phyloP scores from a whole-genome alignment of 2,888 invertebrate species.

The Apodemia duryi region DNA sequence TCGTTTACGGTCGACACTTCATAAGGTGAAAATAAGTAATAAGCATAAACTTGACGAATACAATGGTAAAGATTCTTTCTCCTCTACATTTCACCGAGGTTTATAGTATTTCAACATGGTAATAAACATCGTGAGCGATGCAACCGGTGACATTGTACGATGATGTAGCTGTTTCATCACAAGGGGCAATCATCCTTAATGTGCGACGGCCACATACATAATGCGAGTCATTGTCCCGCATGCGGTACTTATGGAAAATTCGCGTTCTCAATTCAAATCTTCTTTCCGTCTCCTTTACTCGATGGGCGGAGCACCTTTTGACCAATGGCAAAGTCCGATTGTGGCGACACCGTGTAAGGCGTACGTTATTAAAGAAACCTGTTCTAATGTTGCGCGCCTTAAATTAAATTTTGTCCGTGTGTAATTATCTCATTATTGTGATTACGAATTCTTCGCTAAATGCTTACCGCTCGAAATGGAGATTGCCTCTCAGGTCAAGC shows the following conservation, averaged over 20 bases:
- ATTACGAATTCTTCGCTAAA: conserved; percentile 77
- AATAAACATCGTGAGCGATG: conserved; percentile 65
- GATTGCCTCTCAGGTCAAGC: conserved; percentile 57
- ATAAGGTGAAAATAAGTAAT: conserved; percentile 74
- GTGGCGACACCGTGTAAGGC: conserved; percentile 78
- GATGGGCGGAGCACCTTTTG: conserved; percentile 75
- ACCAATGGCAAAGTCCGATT: conserved; percentile 75
- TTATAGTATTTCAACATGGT: conserved; percentile 72
- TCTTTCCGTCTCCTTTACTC: conserved; percentile 74
- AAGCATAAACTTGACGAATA: conserved; percentile 68
- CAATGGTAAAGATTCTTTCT: conserved; percentile 71
- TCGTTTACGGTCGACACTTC: conserved; percentile 48
- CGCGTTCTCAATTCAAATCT: conserved; percentile 80
- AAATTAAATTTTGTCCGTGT: conserved; percentile 79
- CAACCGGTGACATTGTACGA: conserved; percentile 73
- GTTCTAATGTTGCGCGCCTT: conserved; percentile 79
- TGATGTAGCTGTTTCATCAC: conserved; percentile 77
- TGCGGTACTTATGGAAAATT: conserved; percentile 79
- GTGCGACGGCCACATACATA: conserved; percentile 77
- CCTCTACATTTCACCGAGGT: conserved; percentile 66
- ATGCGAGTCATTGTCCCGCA: conserved; percentile 79
- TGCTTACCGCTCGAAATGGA: conserved; percentile 71
- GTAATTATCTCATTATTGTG: conserved; percentile 80
- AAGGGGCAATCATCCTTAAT: conserved; percentile 79
- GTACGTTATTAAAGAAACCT: conserved; percentile 79